Conservation (phyloP, 2,888 invertebrate species). For the Autographa pulchrina region DNA sequence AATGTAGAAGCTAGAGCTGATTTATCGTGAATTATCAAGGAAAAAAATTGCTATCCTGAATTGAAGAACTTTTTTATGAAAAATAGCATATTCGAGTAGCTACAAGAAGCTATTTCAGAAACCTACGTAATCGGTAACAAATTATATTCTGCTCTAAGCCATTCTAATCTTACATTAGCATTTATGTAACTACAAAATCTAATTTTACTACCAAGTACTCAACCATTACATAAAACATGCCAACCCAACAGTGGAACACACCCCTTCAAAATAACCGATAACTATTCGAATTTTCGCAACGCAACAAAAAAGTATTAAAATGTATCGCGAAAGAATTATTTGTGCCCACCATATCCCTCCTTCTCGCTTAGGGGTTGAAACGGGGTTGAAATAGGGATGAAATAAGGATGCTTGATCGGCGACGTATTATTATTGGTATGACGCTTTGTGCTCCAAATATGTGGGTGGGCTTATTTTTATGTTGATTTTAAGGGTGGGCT, state of each 20-base stretch:
- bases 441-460: conserved; percentile 54
- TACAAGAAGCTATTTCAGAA: too few relatives aligned
- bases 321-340: neutral
- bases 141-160: too few relatives aligned
- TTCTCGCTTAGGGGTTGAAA: neutral
- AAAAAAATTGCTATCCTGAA: too few relatives aligned
- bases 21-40: too few relatives aligned
- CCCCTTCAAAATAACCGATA: neutral
- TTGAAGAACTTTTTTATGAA: too few relatives aligned
- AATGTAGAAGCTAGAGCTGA: too few relatives aligned
- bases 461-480: conserved; percentile 55
- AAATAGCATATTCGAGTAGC: too few relatives aligned
- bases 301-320: conserved; percentile 17
- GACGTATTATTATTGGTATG: conserved; percentile 57
- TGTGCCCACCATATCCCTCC: neutral
- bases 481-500: conserved; percentile 48
- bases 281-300: neutral
- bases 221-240: too few relatives aligned
- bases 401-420: conserved; percentile 51
- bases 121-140: too few relatives aligned
- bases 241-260: neutral
- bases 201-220: too few relatives aligned
- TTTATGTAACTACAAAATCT: too few relatives aligned
- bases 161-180: too few relatives aligned
- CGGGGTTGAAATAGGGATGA: neutral